Evolutionary conservation across 2,888 invertebrate genomes (phyloP).

Genomic region (Charanyca ferruginea): DNA sequence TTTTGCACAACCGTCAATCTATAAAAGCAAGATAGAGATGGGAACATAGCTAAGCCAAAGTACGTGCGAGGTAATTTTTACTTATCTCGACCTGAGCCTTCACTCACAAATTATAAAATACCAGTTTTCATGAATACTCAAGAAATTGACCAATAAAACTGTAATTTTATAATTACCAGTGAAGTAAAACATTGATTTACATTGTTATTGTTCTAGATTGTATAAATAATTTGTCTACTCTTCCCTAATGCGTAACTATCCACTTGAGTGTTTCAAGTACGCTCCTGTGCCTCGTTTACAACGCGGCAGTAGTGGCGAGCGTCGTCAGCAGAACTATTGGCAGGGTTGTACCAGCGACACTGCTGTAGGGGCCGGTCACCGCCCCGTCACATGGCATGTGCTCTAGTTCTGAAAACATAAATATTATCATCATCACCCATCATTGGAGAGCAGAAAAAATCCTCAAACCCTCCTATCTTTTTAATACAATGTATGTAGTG

Average conservation of each 20-base stretch:
- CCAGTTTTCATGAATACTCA: neutral
- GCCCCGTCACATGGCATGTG: conserved; percentile 88
- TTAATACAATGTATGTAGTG: too few species aligned
- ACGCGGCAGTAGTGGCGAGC: conserved; percentile 84
- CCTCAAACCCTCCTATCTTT: too few species aligned
- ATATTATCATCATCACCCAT: neutral
- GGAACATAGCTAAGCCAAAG: neutral
- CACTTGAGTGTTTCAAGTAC: conserved; percentile 28
- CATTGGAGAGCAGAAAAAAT: too few species aligned
- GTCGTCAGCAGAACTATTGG: conserved; percentile 84
- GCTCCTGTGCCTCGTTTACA: conserved; percentile 72
- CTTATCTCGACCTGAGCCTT: neutral
- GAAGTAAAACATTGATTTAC: conserved; percentile 52
- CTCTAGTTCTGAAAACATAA: conserved; percentile 82
- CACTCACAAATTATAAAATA: conserved; percentile 26
- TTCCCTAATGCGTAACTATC: conserved; percentile 52
- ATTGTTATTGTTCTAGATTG: conserved; percentile 61
- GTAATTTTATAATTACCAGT: conserved; percentile 29
- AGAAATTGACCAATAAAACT: conserved; percentile 1
- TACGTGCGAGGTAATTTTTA: neutral
- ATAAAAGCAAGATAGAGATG: neutral
- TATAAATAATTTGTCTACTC: conserved; percentile 65
- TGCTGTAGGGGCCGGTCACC: conserved; percentile 88
- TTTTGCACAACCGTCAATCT: neutral
- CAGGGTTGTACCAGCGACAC: conserved; percentile 85